Evolutionary conservation across 2,888 invertebrate species (phyloP), one percentile per base, ranked within the genome.

Genomic region (Xestoiulus laeticollis): DNA sequence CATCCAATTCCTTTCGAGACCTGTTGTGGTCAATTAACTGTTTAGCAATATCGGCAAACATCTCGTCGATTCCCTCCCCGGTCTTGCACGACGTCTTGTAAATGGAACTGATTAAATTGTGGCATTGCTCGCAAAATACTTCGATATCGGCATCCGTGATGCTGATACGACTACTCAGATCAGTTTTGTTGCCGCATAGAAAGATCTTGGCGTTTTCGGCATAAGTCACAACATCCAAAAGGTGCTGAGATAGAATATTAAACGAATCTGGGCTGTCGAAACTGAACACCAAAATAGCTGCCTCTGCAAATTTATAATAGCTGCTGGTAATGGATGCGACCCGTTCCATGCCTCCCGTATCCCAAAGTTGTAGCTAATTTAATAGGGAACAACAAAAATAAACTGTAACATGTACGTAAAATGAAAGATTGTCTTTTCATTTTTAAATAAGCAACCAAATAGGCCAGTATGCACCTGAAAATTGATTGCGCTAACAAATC

Each of bases 161-260:
- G 59, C 90, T 89, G 85, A 91, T 91, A 92, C 96, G 96, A 16
- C 94, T 94, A 91, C 95, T 96, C 87, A 96, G 92, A 92, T 98
- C 98, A 86, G 95, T 94, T 93, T 98, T 98, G 92, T 98, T 98
- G 86, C 98, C 98, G 92, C 98, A 98, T 22, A 98, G 93, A 92
- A 97, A 98, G 92, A 98, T 98, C 93, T 97, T 97, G 6, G 98
- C 98, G 92, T 97, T 98, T 92, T 98, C 98, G 14, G 97, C 97
- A 92, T 97, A 97, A 78, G 97, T 96, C 2, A 98, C 97, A 91
- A 98, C 97, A 91, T 98, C 98, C 87, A 98, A 93, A 87, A 98
- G 93, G 92, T 98, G 98, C 91, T 98, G 98, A 78, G 98, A 97
- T 82, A 98, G 92, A 32, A 96, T 94, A 92, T 98, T 96, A 93